Conservation (phyloP, 2,797 vertebrate genomes). For the Agapornis canus region DNA sequence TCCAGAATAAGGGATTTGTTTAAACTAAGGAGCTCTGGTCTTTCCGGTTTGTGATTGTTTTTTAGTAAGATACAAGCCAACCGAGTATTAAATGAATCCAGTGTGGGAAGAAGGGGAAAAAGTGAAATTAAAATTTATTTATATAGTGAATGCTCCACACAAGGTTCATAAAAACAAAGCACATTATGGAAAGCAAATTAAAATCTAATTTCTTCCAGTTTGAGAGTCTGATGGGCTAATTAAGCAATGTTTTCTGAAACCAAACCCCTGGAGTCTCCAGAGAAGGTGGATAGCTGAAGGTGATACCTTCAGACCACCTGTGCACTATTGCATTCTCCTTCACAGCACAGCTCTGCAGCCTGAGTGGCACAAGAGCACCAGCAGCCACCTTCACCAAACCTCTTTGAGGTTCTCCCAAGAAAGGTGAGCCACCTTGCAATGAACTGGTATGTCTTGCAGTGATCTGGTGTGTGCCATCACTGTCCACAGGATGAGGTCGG, state of each 20-base stretch:
- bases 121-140: slow-evolving; percentile 49
- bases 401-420: neutral
- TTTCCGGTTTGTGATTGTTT: slow-evolving; percentile 49
- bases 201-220: slow-evolving; percentile 35
- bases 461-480: neutral
- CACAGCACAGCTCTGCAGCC: neutral
- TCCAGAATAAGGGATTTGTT: slow-evolving; percentile 36
- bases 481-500: neutral
- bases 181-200: slow-evolving; percentile 31
- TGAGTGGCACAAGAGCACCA: neutral
- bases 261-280: neutral
- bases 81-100: slow-evolving; percentile 43
- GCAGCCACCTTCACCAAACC: neutral
- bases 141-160: neutral
- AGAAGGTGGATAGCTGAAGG: neutral
- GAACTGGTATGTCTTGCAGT: neutral
- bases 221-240: slow-evolving; percentile 18
- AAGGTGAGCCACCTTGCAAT: neutral
- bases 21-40: slow-evolving; percentile 44
- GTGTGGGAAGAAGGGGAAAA: neutral
- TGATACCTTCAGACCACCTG: neutral
- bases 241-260: slow-evolving; percentile 13
- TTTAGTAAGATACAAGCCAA: slow-evolving; percentile 31
- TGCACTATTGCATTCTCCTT: neutral
- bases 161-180: slow-evolving; percentile 52